Conservation (phyloP, 2,888 invertebrate species). For the Clitarchus hookeri region DNA sequence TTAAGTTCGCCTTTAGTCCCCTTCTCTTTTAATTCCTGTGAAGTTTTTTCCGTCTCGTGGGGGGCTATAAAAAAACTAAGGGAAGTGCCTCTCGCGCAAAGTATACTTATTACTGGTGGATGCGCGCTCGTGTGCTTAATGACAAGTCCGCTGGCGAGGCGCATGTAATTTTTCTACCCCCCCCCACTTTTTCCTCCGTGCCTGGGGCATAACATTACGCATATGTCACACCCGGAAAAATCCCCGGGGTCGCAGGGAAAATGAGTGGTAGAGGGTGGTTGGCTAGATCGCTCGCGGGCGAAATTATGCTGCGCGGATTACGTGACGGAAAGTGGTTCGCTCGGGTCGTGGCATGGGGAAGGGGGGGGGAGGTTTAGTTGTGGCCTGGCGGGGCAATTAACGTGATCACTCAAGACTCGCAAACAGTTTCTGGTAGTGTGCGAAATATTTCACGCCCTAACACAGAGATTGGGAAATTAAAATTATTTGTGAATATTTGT, state of each 20-base stretch:
- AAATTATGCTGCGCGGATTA: background rate
- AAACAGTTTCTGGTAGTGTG: no score
- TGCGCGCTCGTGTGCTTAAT: conserved; percentile 14
- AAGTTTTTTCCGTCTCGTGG: background rate
- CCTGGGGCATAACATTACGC: background rate
- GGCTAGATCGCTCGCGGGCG: background rate
- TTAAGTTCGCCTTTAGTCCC: background rate
- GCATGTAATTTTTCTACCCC: background rate
- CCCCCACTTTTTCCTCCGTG: background rate
- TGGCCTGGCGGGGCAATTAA: conserved; percentile 34
- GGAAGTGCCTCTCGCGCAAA: background rate
- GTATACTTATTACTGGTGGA: background rate
- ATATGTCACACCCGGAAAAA: background rate
- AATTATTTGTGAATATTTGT: no score
- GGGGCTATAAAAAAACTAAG: background rate
- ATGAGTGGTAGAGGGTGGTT: background rate
- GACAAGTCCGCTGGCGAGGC: background rate
- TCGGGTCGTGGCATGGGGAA: background rate
- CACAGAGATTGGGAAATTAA: no score
- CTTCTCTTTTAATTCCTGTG: background rate
- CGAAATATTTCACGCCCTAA: no score
- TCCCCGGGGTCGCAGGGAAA: background rate
- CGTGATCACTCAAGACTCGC: conserved; percentile 23
- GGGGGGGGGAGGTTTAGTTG: background rate
- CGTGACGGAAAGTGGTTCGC: conserved; percentile 1